These are phyloP conservation scores for Cryptus viduatorius DNA, from an alignment of 2,888 invertebrate genomes.

Conservation along the genomic window DNA sequence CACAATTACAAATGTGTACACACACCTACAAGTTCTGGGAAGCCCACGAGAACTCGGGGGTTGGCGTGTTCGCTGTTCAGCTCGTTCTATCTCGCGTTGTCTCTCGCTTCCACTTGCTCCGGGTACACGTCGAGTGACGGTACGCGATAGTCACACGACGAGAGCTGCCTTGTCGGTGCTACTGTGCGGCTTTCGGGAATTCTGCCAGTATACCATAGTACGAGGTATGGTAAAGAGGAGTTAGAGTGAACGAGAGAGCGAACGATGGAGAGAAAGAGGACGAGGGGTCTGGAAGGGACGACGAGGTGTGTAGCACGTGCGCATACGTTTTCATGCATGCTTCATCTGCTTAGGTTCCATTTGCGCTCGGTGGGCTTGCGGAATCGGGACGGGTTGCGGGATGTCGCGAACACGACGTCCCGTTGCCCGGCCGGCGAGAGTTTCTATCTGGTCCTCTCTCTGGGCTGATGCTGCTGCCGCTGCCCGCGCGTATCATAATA, in stretches of 20 bases:
- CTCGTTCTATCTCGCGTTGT: background rate
- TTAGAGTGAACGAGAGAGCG: slow-evolving; percentile 22
- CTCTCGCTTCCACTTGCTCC: background rate
- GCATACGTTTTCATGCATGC: slow-evolving; percentile 65
- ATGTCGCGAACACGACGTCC: slow-evolving; percentile 42
- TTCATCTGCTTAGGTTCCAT: slow-evolving; percentile 65
- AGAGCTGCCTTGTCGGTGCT: background rate
- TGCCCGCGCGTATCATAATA: slow-evolving; percentile 46
- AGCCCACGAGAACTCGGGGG: slow-evolving; percentile 7
- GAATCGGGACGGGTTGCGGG: slow-evolving; percentile 57
- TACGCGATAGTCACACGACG: slow-evolving; percentile 39
- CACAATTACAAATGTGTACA: slow-evolving; percentile 54
- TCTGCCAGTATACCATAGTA: slow-evolving; percentile 1
- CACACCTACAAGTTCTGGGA: slow-evolving; percentile 28
- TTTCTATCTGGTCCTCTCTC: slow-evolving; percentile 38
- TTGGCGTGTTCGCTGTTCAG: background rate
- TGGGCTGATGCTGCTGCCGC: background rate
- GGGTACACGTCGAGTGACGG: background rate
- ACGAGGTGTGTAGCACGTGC: slow-evolving; percentile 51
- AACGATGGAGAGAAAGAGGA: background rate
- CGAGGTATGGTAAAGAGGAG: slow-evolving; percentile 39
- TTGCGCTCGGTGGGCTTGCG: slow-evolving; percentile 48
- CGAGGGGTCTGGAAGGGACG: slow-evolving; percentile 12
- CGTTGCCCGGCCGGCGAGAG: slow-evolving; percentile 29
- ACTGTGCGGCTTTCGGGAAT: slow-evolving; percentile 27